Evolutionary conservation across 2,888 invertebrate genomes (phyloP).

Genomic region (Caenorhabditis sp.): DNA sequence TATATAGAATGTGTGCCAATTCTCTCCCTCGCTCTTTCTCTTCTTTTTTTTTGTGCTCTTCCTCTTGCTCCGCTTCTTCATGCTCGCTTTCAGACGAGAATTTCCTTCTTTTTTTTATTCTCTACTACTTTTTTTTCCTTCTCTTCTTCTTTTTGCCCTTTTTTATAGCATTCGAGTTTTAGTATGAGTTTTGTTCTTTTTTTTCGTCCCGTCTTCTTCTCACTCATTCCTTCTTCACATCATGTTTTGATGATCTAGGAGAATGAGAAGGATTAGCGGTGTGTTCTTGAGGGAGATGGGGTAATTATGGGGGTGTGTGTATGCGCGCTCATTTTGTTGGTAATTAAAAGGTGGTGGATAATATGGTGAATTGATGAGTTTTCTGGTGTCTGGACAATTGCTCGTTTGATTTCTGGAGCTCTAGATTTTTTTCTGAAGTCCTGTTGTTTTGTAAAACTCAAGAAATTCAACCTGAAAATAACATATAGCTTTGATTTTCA

Average conservation of each 20-base stretch:
- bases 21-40: constrained; percentile 11
- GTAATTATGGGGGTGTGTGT: neutral
- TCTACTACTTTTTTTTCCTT: neutral
- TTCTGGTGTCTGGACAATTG: too few species aligned
- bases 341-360: too few species aligned
- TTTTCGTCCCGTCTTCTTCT: too few species aligned
- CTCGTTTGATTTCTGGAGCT: too few species aligned
- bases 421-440: too few species aligned
- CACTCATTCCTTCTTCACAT: neutral
- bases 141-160: neutral
- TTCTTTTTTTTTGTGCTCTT: constrained; percentile 17
- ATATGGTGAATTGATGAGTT: too few species aligned
- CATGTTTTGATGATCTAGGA: neutral
- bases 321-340: too few species aligned
- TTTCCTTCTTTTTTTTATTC: too few species aligned
- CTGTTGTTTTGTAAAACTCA: too few species aligned
- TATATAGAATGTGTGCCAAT: neutral
- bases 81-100: neutral
- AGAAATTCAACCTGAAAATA: too few species aligned
- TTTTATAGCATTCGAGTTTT: neutral
- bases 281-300: neutral
- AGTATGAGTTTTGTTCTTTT: neutral
- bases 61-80: neutral
- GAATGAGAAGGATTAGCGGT: neutral
- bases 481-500: too few species aligned